A percentile compares a stretch with the other conserved stretches of the same genome.
These are phyloP conservation scores for Calidris pygmaea DNA, from an alignment of 2,113 vertebrate species.

Conservation along the genomic window DNA sequence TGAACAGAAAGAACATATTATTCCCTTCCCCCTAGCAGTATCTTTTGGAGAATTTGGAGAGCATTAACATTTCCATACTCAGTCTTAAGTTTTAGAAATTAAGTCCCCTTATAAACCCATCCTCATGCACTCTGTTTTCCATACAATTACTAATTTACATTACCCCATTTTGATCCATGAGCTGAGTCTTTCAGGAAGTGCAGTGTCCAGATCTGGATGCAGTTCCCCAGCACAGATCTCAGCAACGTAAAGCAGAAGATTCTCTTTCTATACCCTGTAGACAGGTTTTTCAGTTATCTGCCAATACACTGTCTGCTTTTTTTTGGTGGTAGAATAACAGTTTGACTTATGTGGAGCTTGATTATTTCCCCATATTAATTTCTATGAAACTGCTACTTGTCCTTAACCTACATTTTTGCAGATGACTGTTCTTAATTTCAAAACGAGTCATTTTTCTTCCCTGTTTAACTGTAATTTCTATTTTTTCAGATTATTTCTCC, in stretches of 20 bases:
- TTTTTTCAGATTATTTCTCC: background rate
- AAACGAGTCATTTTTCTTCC: background rate
- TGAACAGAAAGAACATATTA: background rate
- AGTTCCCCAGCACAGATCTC: background rate
- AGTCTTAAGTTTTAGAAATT: background rate
- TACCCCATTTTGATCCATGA: background rate
- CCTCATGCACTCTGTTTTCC: background rate
- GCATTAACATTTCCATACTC: background rate
- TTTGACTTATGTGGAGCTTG: background rate
- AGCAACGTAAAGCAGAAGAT: background rate
- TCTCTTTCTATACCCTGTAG: background rate
- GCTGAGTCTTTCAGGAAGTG: background rate
- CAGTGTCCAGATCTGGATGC: background rate
- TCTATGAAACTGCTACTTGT: background rate
- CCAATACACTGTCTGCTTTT: background rate
- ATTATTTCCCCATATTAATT: background rate
- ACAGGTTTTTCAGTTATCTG: background rate
- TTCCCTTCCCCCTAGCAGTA: background rate
- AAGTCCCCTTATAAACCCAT: fast-evolving
- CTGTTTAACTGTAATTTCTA: background rate
- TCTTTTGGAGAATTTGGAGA: background rate
- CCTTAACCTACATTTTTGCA: background rate
- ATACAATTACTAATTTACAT: background rate
- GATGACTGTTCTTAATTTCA: background rate
- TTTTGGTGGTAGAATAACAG: background rate